phyloP scores from a whole-genome alignment of 2,888 invertebrate genomes.

The Parnassius mnemosyne region DNA sequence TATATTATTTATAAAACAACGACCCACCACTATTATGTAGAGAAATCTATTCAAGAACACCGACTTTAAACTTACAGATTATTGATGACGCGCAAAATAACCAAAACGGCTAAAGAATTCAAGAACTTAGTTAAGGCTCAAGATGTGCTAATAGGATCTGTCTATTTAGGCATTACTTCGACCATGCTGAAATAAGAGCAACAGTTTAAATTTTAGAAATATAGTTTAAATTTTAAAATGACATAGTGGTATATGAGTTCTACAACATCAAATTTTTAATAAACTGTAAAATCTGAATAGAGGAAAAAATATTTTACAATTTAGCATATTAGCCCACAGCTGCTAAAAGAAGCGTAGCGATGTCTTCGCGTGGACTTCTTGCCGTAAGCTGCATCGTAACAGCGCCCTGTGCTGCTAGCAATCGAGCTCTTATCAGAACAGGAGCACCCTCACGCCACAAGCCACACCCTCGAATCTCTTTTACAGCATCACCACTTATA shows the following conservation, averaged over 20 bases:
- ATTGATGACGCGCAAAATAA: too few relatives aligned
- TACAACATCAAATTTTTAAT: background rate
- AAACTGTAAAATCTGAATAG: background rate
- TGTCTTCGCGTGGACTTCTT: constrained; percentile 88
- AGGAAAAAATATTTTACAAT: background rate
- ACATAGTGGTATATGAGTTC: background rate
- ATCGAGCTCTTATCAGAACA: constrained; percentile 90
- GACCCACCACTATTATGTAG: too few relatives aligned
- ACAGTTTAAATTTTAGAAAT: too few relatives aligned
- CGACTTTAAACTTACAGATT: too few relatives aligned
- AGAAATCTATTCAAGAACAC: too few relatives aligned
- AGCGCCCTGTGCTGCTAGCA: constrained; percentile 84
- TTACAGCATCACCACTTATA: constrained; percentile 53
- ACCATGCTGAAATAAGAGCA: too few relatives aligned
- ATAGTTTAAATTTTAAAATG: background rate
- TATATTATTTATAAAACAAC: too few relatives aligned
- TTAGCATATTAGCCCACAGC: constrained; percentile 84
- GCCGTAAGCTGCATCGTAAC: constrained; percentile 97
- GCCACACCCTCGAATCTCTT: constrained; percentile 77
- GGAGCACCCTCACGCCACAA: constrained; percentile 93
- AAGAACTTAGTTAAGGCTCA: too few relatives aligned
- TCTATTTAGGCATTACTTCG: too few relatives aligned
- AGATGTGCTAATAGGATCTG: too few relatives aligned
- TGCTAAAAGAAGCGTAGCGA: constrained; percentile 91
- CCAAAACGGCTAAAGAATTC: too few relatives aligned